Conservation (phyloP, 2,113 vertebrate genomes). For the Picathartes gymnocephalus region DNA sequence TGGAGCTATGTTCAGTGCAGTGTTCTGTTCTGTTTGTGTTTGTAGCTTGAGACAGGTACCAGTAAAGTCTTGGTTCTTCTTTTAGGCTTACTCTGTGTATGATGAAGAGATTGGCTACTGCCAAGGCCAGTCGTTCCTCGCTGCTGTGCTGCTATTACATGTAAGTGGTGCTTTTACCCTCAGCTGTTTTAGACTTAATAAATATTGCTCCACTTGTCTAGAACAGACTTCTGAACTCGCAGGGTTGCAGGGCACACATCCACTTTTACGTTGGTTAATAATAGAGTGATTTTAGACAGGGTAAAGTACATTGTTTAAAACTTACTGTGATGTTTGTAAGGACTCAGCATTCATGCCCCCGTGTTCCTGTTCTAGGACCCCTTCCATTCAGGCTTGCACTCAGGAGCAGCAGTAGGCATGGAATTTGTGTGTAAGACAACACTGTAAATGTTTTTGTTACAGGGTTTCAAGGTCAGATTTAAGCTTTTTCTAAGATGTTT, state of each 20-base stretch:
- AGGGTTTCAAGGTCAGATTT: neutral
- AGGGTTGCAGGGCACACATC: neutral
- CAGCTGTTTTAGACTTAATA: neutral
- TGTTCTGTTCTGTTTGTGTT: neutral
- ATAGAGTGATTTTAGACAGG: neutral
- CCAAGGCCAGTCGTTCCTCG: constrained; percentile 98
- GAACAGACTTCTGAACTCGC: neutral
- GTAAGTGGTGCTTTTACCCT: constrained; percentile 74
- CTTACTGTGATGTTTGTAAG: neutral
- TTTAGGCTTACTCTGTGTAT: constrained; percentile 95
- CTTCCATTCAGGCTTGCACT: neutral
- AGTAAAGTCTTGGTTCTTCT: neutral
- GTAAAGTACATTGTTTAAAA: neutral
- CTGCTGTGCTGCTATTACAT: constrained; percentile 94
- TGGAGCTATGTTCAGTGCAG: neutral
- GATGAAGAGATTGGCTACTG: constrained; percentile 99
- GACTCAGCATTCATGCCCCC: neutral
- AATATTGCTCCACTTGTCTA: neutral
- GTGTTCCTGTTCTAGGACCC: neutral
- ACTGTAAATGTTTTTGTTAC: neutral
- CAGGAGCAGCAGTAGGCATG: neutral
- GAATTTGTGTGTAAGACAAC: neutral
- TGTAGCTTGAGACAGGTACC: neutral
- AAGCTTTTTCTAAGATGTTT: neutral
- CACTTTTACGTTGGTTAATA: neutral